Evolutionary conservation across 1,140 invertebrate genomes (phyloP).

Genomic region (Magallana angulata): DNA sequence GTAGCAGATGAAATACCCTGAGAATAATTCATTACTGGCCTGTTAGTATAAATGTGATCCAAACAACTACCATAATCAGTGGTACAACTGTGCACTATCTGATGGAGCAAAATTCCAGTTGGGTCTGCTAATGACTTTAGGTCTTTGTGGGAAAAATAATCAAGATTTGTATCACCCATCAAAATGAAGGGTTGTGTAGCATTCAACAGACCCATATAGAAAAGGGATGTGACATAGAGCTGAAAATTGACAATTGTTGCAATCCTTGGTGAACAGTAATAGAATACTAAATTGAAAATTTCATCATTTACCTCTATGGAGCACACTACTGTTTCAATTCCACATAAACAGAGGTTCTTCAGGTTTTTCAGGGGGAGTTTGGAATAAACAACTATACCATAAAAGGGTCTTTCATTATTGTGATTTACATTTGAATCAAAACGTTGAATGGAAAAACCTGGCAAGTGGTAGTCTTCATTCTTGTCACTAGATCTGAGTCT

Average conservation of each 20-base stretch:
- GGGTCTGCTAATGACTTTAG: background rate
- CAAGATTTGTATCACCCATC: conserved; percentile 1
- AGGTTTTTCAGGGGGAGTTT: too few species aligned
- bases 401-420: too few species aligned
- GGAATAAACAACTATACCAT: too few species aligned
- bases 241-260: background rate
- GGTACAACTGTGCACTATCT: background rate
- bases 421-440: too few species aligned
- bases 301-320: background rate
- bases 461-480: background rate
- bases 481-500: background rate
- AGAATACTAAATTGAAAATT: background rate
- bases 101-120: background rate
- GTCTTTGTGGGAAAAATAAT: background rate
- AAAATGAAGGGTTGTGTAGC: background rate
- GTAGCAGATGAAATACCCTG: conserved; percentile 24
- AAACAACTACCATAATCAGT: conserved; percentile 42
- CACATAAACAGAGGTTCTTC: background rate
- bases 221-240: background rate
- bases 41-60: conserved; percentile 26
- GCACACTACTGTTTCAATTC: background rate
- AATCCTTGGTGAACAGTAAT: conserved; percentile 41
- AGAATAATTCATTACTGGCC: too few species aligned
- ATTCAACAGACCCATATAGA: background rate
- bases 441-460: too few species aligned